Percentiles rank a stretch among this genome's conserved stretches.
Conservation (phyloP, 2,797 vertebrate species). For the Acridotheres tristis region DNA sequence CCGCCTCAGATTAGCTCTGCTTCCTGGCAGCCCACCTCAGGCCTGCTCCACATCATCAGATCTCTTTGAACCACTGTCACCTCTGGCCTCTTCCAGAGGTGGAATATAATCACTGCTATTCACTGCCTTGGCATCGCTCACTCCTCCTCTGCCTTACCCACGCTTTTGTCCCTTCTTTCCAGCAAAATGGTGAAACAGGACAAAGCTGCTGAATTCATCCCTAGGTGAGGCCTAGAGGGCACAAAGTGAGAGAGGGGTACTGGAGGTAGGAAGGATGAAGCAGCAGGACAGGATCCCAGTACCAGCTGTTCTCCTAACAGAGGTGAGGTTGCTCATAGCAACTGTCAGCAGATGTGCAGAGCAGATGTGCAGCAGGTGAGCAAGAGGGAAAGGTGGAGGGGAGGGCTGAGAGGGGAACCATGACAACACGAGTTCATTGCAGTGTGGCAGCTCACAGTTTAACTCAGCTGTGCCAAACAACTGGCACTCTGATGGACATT, state of each 20-base stretch:
- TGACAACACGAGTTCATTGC: neutral
- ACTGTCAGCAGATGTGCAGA: neutral
- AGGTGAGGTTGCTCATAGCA: neutral
- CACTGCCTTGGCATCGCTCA: neutral
- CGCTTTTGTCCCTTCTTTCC: neutral
- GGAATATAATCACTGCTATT: neutral
- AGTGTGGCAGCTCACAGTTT: neutral
- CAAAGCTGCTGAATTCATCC: neutral
- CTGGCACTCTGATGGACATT: neutral
- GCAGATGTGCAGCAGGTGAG: neutral
- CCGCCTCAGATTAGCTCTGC: neutral
- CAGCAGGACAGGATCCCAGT: neutral
- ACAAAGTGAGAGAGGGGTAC: neutral
- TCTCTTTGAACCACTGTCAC: neutral
- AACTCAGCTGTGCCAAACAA: neutral
- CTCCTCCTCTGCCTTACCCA: neutral
- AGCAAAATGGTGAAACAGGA: neutral
- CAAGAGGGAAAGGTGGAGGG: neutral
- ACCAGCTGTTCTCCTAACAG: neutral
- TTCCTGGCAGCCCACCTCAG: neutral
- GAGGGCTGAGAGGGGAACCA: neutral
- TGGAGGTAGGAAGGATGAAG: neutral
- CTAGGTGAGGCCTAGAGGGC: neutral
- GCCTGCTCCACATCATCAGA: neutral
- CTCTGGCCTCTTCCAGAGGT: neutral